Percentiles rank a stretch among this genome's conserved stretches.
These are phyloP conservation scores for Triplophysa bombifrons DNA, from an alignment of 2,797 vertebrate species.

Conservation along the genomic window DNA sequence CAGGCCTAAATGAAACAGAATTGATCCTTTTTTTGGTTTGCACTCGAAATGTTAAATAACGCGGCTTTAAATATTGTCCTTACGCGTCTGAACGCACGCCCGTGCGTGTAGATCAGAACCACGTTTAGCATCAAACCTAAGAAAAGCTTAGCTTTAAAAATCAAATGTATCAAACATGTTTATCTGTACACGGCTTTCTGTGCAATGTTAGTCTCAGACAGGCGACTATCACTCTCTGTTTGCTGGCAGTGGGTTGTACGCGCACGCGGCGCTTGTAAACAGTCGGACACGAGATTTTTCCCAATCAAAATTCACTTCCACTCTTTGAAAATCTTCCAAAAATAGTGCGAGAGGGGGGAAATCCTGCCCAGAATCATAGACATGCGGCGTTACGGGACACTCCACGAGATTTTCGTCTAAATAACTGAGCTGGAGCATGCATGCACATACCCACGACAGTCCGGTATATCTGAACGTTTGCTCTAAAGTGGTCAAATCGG, in stretches of 20 bases:
- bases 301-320: conserved; percentile 91
- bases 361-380: conserved; percentile 68
- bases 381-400: conserved; percentile 58
- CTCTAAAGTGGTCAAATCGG: conserved; percentile 68
- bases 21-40: conserved; percentile 25
- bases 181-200: conserved; percentile 14
- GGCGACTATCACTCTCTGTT: conserved; percentile 52
- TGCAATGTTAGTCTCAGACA: conserved; percentile 38
- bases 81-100: conserved; percentile 52
- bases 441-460: conserved; percentile 61
- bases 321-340: conserved; percentile 92
- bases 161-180: conserved; percentile 27
- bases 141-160: conserved; percentile 34
- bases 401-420: conserved; percentile 62
- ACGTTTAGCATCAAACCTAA: conserved; percentile 39
- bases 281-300: conserved; percentile 91
- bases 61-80: conserved; percentile 43
- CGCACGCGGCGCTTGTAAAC: conserved; percentile 93
- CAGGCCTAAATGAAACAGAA: conserved; percentile 22
- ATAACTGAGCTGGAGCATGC: conserved; percentile 63
- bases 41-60: conserved; percentile 39
- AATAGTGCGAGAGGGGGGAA: conserved; percentile 82
- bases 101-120: conserved; percentile 27
- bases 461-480: conserved; percentile 62
- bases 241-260: conserved; percentile 80